Evolutionary conservation across 2,797 vertebrate genomes (phyloP), one percentile per base, ranked within the genome.

Genomic region (Crypturellus tataupa): DNA sequence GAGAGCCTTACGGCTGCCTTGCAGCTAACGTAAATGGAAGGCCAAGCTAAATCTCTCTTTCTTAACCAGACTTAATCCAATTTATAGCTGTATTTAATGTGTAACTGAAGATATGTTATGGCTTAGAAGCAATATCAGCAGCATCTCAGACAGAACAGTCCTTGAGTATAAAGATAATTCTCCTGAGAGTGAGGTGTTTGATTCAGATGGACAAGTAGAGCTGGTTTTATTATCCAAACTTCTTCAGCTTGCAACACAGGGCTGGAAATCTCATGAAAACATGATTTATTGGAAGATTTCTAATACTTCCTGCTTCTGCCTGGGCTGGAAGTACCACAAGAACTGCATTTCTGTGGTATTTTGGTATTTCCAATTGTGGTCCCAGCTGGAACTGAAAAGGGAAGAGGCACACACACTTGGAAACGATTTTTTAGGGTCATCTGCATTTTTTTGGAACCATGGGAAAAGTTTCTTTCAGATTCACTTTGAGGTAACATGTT

Each of bases 331-430:
- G 85, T 81, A 92, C 94, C 94, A 96, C 83, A 92, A 97, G 80
- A 96, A 90, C 78, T 92, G 84, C 80, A 97, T 93, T 96, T 96
- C 92, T 96, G 94, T 96, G 96, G 90, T 90, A 93, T 93, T 96
- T 95, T 93, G 91, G 77, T 91, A 96, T 97, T 96, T 97, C 93
- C 85, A 93, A 56, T 95, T 91, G 89, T 69, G 85, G 91, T 39
- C 82, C 11, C 71, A 85, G 89, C 67, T 95, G 77, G 62, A 95
- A 94, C 60, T 62, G 72, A 89, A 81, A 89, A 88, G 60, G 76
- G 55, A 95, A 95, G 83, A 94, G 77, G 81, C 62, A 86, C 37
- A 90, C 55, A 93, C 87, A 42, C 70, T 92, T 94, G 84, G 89
- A 95, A 97, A 94, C 79, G 3, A 31, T 85, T 51, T 58, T 81